Evolutionary conservation across 2,797 vertebrate genomes (phyloP).

Genomic region (Myripristis murdjan): DNA sequence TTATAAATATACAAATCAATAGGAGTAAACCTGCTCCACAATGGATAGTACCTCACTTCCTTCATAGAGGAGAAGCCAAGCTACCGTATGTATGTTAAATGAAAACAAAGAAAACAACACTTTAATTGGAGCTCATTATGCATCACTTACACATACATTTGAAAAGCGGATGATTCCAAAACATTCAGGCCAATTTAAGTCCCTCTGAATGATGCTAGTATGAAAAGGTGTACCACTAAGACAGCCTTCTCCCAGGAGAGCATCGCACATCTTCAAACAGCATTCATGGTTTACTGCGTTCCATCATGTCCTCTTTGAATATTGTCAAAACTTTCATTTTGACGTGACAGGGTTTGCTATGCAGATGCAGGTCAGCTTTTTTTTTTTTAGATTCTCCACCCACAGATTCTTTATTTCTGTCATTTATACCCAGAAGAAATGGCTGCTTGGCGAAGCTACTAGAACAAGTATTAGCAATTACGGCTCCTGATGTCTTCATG

Average conservation of each 20-base stretch:
- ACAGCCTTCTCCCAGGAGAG: slow-evolving; percentile 76
- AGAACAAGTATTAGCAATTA: slow-evolving; percentile 53
- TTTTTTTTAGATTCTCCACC: slow-evolving; percentile 60
- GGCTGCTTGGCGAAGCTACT: slow-evolving; percentile 45
- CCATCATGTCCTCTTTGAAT: slow-evolving; percentile 80
- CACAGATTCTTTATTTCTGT: slow-evolving; percentile 69
- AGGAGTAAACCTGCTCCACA: slow-evolving; percentile 3
- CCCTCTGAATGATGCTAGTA: slow-evolving; percentile 65
- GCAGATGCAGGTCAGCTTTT: slow-evolving; percentile 79
- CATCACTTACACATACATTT: slow-evolving; percentile 67
- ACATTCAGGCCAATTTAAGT: slow-evolving; percentile 78
- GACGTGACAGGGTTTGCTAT: slow-evolving; percentile 74
- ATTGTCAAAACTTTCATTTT: slow-evolving; percentile 79
- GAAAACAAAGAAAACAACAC: slow-evolving; percentile 56
- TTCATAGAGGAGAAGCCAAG: slow-evolving; percentile 41
- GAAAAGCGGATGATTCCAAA: slow-evolving; percentile 75
- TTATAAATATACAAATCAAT: neutral
- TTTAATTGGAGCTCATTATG: slow-evolving; percentile 83
- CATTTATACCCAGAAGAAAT: slow-evolving; percentile 52
- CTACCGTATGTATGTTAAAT: slow-evolving; percentile 51
- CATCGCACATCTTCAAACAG: slow-evolving; percentile 75
- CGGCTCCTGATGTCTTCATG: slow-evolving; percentile 69
- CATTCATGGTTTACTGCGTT: slow-evolving; percentile 74
- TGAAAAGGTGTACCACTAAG: slow-evolving; percentile 67
- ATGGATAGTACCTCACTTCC: slow-evolving; percentile 14